A percentile compares a stretch with the other conserved stretches of the same genome.
Evolutionary conservation across 64 coral and sea anemone species (phyloP).

Genomic region (Montipora sp.): DNA sequence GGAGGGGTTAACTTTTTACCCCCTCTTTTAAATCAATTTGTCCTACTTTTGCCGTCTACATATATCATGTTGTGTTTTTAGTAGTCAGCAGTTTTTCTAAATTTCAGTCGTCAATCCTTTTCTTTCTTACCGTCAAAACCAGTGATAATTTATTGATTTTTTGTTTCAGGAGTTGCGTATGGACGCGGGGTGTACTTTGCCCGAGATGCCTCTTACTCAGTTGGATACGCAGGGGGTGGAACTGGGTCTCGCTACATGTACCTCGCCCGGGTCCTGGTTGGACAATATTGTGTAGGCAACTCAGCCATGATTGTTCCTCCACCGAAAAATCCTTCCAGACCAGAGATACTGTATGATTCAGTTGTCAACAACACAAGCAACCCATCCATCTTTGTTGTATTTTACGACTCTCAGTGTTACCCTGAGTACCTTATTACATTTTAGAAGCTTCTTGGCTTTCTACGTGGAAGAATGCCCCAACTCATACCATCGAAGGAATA

Average conservation of each 20-base stretch:
- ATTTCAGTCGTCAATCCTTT: too few species aligned
- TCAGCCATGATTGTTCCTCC: constrained; percentile 31
- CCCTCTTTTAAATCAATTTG: too few species aligned
- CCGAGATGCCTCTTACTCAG: constrained; percentile 24
- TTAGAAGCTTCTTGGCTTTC: not conserved
- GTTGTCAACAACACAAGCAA: not conserved
- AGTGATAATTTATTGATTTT: not conserved
- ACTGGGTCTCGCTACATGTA: not conserved
- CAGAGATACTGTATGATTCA: constrained; percentile 24
- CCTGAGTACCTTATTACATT: constrained; percentile 63
- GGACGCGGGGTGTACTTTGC: constrained; percentile 67
- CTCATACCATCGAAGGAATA: too few species aligned
- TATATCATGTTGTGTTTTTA: too few species aligned
- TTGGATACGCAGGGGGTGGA: constrained; percentile 16
- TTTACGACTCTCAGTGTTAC: constrained; percentile 47
- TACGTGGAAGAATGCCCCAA: too few species aligned
- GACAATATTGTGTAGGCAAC: constrained; percentile 6
- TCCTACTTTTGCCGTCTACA: too few species aligned
- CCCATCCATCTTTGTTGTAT: constrained; percentile 47
- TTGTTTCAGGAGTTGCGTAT: not conserved
- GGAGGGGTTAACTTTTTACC: too few species aligned
- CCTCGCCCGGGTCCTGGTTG: constrained; percentile 10
- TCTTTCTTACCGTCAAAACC: too few species aligned
- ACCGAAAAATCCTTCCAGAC: constrained; percentile 14
- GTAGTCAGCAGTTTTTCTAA: too few species aligned